A percentile compares a stretch with the other conserved stretches of the same genome.
Evolutionary conservation across 2,797 vertebrate genomes (phyloP).

Genomic region (Sebastes itinus): DNA sequence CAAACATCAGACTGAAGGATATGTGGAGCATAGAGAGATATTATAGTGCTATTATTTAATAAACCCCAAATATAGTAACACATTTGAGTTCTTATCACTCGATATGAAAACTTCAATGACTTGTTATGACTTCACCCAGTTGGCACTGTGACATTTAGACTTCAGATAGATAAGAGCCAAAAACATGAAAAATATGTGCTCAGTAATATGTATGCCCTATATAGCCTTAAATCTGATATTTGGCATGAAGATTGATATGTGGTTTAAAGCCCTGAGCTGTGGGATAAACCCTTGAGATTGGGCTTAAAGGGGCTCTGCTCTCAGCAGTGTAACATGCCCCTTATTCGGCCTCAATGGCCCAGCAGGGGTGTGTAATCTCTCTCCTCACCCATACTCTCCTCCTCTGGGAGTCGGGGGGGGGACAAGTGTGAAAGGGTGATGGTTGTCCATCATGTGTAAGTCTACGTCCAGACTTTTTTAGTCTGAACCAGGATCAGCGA

Average conservation of each 20-base stretch:
- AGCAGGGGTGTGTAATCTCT: slow-evolving; percentile 43
- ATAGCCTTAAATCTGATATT: slow-evolving; percentile 52
- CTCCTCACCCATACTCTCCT: not conserved
- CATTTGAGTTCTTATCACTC: not conserved
- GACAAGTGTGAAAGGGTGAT: slow-evolving; percentile 3
- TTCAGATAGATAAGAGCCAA: not conserved
- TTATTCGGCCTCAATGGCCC: slow-evolving; percentile 47
- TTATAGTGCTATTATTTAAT: not conserved
- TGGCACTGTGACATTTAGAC: not conserved
- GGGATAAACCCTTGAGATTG: slow-evolving; percentile 58
- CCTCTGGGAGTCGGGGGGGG: not conserved
- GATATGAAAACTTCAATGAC: not conserved
- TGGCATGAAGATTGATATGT: slow-evolving; percentile 37
- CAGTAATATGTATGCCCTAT: slow-evolving; percentile 9
- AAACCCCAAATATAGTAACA: not conserved
- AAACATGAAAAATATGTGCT: not conserved
- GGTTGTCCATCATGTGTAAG: not conserved
- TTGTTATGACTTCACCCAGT: not conserved
- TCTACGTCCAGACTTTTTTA: not conserved
- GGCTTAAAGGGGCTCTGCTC: slow-evolving; percentile 55
- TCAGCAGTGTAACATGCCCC: slow-evolving; percentile 40
- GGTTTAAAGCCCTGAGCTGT: slow-evolving; percentile 57
- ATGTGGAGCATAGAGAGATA: not conserved
- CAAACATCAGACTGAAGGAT: slow-evolving; percentile 18
- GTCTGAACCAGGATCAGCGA: not conserved